Percentiles rank a stretch among this genome's conserved stretches.
Evolutionary conservation across 2,113 vertebrate species (phyloP).

Genomic region (Cromileptes altivelis): DNA sequence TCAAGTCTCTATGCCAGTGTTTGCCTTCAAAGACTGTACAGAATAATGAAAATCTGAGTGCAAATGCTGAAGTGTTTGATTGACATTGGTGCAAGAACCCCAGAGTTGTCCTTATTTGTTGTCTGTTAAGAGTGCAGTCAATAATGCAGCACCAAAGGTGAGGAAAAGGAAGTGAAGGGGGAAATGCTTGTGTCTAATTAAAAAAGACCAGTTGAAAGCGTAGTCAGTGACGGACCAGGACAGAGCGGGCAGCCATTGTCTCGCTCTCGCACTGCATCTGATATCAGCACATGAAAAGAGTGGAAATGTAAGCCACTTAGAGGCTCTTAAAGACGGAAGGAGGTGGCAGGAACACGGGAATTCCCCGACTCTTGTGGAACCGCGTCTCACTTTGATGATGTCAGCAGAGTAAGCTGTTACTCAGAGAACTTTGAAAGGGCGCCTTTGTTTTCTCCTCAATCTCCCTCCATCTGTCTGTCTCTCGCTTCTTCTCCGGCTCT

Average conservation of each 20-base stretch:
- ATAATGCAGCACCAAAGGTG: conserved; percentile 14
- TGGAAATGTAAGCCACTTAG: conserved; percentile 57
- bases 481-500: conserved; percentile 36
- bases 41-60: background rate
- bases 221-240: conserved; percentile 26
- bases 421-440: conserved; percentile 66
- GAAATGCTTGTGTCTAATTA: conserved; percentile 8
- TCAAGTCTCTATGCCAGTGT: too few species aligned
- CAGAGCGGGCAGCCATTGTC: conserved; percentile 1
- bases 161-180: conserved; percentile 11
- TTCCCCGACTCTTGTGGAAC: conserved; percentile 54
- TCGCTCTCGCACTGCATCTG: conserved; percentile 42
- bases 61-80: background rate
- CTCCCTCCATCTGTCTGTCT: conserved; percentile 34
- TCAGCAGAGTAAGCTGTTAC: conserved; percentile 66
- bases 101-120: background rate
- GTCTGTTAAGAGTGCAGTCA: background rate
- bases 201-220: conserved; percentile 34
- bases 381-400: conserved; percentile 79
- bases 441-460: conserved; percentile 59
- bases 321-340: conserved; percentile 48
- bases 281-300: conserved; percentile 64
- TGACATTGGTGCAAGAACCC: background rate
- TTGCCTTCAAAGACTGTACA: background rate
- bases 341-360: conserved; percentile 59